Conservation (phyloP, 2,113 vertebrate genomes). For the Gavia stellata region DNA sequence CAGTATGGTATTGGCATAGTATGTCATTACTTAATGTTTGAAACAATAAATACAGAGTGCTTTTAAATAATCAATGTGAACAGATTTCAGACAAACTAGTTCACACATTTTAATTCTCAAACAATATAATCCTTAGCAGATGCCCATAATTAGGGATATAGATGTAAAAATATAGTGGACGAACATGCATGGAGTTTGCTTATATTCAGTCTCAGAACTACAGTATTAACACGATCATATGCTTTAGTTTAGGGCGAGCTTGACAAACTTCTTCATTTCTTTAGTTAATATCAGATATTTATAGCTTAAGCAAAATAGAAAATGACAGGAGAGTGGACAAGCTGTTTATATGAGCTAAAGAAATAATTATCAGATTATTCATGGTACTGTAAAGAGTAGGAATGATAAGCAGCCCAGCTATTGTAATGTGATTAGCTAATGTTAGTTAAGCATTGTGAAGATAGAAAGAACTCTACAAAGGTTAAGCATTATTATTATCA, state of each 20-base stretch:
- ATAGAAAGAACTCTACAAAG: conserved; percentile 15
- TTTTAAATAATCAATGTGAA: not conserved
- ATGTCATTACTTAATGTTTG: not conserved
- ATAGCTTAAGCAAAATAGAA: conserved; percentile 19
- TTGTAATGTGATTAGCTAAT: conserved; percentile 39
- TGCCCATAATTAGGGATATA: not conserved
- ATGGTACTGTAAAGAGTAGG: conserved; percentile 17
- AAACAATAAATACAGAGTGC: not conserved
- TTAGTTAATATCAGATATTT: not conserved
- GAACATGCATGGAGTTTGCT: not conserved
- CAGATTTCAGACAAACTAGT: not conserved
- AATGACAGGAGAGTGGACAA: conserved; percentile 38
- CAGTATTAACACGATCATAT: not conserved
- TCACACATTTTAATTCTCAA: not conserved
- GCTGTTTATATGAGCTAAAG: conserved; percentile 27
- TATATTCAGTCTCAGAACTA: not conserved
- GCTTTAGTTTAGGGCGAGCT: not conserved
- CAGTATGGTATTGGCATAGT: not conserved
- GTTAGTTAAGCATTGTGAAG: conserved; percentile 15
- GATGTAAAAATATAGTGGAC: not conserved
- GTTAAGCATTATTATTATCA: conserved; percentile 22
- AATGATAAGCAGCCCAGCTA: conserved; percentile 17
- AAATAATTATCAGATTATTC: conserved; percentile 55
- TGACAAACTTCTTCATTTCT: not conserved
- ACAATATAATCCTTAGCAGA: not conserved